Base-by-base conservation (phyloP, 2,888 invertebrate species). In the Drosophila longiperda region DNA sequence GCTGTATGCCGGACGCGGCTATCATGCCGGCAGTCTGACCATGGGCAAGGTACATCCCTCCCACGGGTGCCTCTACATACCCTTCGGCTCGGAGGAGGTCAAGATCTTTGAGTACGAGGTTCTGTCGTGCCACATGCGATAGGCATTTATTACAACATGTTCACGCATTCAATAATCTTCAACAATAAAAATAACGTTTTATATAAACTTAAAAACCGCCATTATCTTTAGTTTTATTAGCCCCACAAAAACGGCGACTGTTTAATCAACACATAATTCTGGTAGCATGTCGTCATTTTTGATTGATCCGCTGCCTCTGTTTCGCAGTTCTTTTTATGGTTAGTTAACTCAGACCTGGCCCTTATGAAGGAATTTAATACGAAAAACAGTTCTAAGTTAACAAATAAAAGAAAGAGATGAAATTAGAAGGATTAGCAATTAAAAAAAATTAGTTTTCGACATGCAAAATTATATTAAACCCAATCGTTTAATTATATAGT, bases 1-100 rank as follows among this genome's bases (percentile, higher is more conserved):
- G 38, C 93, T 96, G 42, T 96, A 95, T 93, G 94, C 94, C 74
- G 96, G 96, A 11, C 95, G 96, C 72, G 95, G 95, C 61, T 94
- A 94, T 40, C 95, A 95, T 77, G 95, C 95, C 76, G 96, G 96
- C 15, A 94, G 95, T 83, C 94, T 95, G 71, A 96, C 96, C 15
- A 94, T 96, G 69, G 96, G 96, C 90, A 96, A 96, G 94, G 95
- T 96, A 23, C 94, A 94, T 72, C 93, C 93, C 1, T 93, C 93
- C 11, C 94, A 94, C 65, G 92, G 93, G 23, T 93, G 92, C 64
- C 81, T 94, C 17, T 94, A 94, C 74, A 93, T 94, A 60, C 94
- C 94, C 3, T 94, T 89, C 70, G 92, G 91, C 38, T 93, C 93
- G 3, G 87, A 91, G 50, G 94, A 94, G 86, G 68, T 94, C 4